Evolutionary conservation across 2,888 invertebrate genomes (phyloP), one percentile per base, ranked within the genome.

Genomic region (Heteropelma amictum): DNA sequence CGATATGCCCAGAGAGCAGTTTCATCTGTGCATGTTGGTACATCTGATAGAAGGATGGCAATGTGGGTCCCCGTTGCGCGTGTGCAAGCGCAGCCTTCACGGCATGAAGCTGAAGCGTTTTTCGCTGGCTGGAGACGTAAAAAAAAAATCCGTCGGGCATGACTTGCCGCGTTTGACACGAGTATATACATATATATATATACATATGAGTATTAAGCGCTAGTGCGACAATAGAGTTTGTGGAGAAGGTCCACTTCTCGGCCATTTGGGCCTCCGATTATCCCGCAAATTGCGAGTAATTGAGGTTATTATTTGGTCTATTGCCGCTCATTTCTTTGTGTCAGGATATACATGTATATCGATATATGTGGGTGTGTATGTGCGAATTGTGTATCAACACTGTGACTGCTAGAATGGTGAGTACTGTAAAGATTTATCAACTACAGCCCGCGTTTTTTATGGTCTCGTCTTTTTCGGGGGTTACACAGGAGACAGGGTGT

Each of bases 261-360:
- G 38, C 65, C 75, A 75, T 65, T 75, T 67, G 65, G 54, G 14
- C 56, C 35, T 61, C 47, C 54, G 61, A 67, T 74, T 60, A 65
- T 47, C 61, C 54, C 45, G 54, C 71, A 75, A 67, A 75, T 65
- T 75, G 71, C 67, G 65, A 71, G 75, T 71, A 71, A 75, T 75
- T 71, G 75, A 40, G 23, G 60, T 56, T 60, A 65, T 75, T 75
- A 75, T 71, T 75, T 61, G 35, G 35, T 33, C 64, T 33, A 53
- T 74, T 54, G 58, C 51, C 42, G 60, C 67, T 75, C 33, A 60
- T 71, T 54, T 47, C 38, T 53, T 54, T 30, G 26, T 33, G 40
- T 4, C 17, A 17, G 42, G 14, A 38, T 45, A 33, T 5, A n/a
- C 10, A 38, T 40, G 7, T 60, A 19, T 28, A n/a, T n/a, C 28